Conservation (phyloP, 2,113 vertebrate genomes). For the Ochotona curzoniae region DNA sequence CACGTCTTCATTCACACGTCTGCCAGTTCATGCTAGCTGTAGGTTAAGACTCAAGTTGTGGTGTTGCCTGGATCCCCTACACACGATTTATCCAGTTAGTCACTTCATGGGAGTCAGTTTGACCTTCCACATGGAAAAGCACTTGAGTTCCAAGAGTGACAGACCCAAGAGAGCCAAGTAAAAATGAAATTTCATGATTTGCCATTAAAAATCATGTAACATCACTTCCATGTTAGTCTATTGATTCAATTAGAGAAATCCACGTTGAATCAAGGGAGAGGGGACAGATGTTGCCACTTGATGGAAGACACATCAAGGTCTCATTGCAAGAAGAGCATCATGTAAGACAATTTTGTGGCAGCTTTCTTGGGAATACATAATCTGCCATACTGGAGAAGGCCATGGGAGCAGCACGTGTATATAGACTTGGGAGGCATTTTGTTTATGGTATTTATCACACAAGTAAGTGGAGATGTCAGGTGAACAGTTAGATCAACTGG, state of each 20-base stretch:
- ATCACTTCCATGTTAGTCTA: not conserved
- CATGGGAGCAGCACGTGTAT: not conserved
- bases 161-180: not conserved
- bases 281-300: not conserved
- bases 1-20: not conserved
- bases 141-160: not conserved
- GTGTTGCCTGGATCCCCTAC: not conserved
- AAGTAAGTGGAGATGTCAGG: not conserved
- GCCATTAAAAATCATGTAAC: not conserved
- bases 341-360: not conserved
- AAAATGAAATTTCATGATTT: not conserved
- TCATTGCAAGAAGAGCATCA: not conserved
- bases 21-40: not conserved
- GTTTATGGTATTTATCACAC: not conserved
- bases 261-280: not conserved
- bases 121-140: not conserved
- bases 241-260: not conserved
- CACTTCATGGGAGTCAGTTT: not conserved
- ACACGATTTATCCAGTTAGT: not conserved
- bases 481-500: not conserved
- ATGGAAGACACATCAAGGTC: not conserved
- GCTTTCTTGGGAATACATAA: not conserved
- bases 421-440: not conserved
- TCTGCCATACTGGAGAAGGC: not conserved
- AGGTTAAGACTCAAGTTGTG: not conserved